phyloP scores from a whole-genome alignment of 2,888 invertebrate genomes.

The Brenthis ino region DNA sequence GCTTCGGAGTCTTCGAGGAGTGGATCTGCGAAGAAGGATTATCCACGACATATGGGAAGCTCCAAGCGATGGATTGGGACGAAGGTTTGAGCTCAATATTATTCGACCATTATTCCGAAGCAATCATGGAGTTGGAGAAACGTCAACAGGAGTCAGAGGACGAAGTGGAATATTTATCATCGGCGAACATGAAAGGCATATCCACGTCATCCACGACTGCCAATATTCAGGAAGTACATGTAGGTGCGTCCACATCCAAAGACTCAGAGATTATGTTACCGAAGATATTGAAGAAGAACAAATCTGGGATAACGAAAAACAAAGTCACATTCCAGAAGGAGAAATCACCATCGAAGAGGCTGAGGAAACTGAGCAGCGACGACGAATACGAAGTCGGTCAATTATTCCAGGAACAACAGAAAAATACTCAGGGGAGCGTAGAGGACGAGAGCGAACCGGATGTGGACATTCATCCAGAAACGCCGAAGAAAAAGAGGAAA shows the following conservation, averaged over 20 bases:
- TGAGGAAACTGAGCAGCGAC: constrained; percentile 9
- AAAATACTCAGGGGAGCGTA: neutral
- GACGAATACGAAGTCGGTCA: constrained; percentile 4
- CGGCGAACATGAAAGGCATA: constrained; percentile 31
- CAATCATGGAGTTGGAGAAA: constrained; percentile 5
- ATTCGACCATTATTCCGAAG: constrained; percentile 11
- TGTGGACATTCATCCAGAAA: neutral
- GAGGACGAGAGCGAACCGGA: neutral
- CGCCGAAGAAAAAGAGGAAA: neutral
- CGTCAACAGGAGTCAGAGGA: neutral
- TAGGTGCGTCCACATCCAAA: constrained; percentile 24
- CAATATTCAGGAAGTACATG: constrained; percentile 27
- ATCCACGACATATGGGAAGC: constrained; percentile 34
- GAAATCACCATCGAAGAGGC: constrained; percentile 13
- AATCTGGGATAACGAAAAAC: neutral
- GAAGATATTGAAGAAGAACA: constrained; percentile 2
- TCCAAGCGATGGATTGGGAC: constrained; percentile 31
- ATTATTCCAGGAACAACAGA: neutral
- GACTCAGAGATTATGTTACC: neutral
- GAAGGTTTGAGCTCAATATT: constrained; percentile 18
- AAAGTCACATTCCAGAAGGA: constrained; percentile 22
- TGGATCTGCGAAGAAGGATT: constrained; percentile 30
- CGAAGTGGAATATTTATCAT: constrained; percentile 25
- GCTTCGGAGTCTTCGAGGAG: constrained; percentile 21
- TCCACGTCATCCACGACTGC: constrained; percentile 38